Conservation (phyloP, 1,140 invertebrate species). For the Hydropsyche tenuis region DNA sequence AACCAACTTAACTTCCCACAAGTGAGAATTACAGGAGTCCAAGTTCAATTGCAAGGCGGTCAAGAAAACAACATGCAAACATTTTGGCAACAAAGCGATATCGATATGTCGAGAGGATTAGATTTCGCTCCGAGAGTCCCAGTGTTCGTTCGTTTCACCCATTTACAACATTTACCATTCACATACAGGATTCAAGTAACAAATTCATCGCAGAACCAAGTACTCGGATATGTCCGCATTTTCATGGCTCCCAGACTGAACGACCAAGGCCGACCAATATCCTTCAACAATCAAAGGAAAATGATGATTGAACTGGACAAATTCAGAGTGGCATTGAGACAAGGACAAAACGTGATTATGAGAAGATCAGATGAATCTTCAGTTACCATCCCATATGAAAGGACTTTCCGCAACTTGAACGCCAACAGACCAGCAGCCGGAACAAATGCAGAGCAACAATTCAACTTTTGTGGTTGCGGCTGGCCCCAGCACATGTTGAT, state of each 20-base stretch:
- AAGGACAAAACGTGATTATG: constrained; percentile 69
- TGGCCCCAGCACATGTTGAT: constrained; percentile 87
- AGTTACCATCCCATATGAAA: constrained; percentile 76
- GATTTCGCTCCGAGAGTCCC: constrained; percentile 76
- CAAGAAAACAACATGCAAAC: constrained; percentile 67
- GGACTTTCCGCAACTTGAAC: constrained; percentile 70
- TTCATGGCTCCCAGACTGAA: constrained; percentile 76
- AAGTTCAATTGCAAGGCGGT: constrained; percentile 60
- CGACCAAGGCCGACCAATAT: constrained; percentile 69
- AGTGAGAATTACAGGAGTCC: constrained; percentile 64
- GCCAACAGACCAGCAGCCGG: constrained; percentile 63
- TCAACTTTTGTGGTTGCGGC: constrained; percentile 85
- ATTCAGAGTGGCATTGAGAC: constrained; percentile 68
- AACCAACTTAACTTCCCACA: constrained; percentile 65
- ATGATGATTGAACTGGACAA: constrained; percentile 83
- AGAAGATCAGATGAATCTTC: constrained; percentile 70
- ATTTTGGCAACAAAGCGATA: constrained; percentile 76
- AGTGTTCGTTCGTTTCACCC: constrained; percentile 72
- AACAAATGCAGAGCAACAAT: constrained; percentile 62
- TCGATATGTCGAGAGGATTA: constrained; percentile 76
- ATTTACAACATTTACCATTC: constrained; percentile 77
- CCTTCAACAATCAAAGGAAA: constrained; percentile 69
- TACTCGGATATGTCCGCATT: constrained; percentile 74
- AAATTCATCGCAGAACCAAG: constrained; percentile 59
- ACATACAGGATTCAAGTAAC: constrained; percentile 69